Evolutionary conservation across 1,140 invertebrate species (phyloP), one percentile per base, ranked within the genome.

Genomic region (Polypedilum pembai): DNA sequence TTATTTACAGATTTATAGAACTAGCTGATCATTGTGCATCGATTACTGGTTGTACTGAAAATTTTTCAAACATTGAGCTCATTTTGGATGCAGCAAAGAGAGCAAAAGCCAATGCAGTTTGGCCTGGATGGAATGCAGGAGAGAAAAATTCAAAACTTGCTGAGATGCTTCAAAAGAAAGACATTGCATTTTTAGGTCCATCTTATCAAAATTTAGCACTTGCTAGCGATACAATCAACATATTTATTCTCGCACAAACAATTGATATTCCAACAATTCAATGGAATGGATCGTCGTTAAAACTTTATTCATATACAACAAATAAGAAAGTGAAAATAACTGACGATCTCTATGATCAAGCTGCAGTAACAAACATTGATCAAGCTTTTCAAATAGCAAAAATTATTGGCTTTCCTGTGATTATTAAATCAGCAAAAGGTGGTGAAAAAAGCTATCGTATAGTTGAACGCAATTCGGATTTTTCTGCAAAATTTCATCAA

Each of bases 81-180:
- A 99, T 99, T 78, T 88, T 99, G 1, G 96, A 98, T 80, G 97
- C 98, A 77, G 96, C 97, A 18, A 88, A 92, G 63, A 87, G 96
- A 74, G 94, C 92, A 75, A 93, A 96, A 88, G 95, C 97, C 0
- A 94, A 97, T 90, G 98, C 96, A 75, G 98, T 99, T 2, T 99
- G 98, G 98, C 98, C 98, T 63, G 98, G 98, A 18, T 99, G 98
- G 98, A 98, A 98, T 21, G 98, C 99, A 85, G 98, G 98, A 0
- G 99, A 96, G 3, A 98, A 99, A 85, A 98, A 99, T 85, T 98
- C 98, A 0, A 98, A 98, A 83, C 84, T 99, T 66, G 98, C 98
- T 0, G 96, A 99, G 81, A 82, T 98, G 20, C 85, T 99, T 12
- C 91, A 92, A 79, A 94, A 97, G 81, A 92, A 96, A 80, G 92